Evolutionary conservation across 2,113 vertebrate genomes (phyloP).

Genomic region (Lutjanus erythropterus): DNA sequence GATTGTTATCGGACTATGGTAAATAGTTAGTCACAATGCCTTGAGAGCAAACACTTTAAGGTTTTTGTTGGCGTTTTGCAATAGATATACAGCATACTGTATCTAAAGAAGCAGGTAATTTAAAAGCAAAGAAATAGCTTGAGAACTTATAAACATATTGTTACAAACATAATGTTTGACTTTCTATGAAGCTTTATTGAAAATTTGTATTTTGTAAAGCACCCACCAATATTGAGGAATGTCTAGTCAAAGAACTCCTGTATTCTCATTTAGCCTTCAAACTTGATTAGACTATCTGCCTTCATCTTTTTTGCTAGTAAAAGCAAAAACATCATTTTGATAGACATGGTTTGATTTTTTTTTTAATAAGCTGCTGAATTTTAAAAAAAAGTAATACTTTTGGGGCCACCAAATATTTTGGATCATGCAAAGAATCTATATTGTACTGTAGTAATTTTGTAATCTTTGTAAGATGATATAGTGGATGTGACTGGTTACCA

Average conservation of each 20-base stretch:
- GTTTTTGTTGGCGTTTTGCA: slow-evolving; percentile 60
- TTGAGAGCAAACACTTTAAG: slow-evolving; percentile 72
- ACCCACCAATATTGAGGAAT: slow-evolving; percentile 88
- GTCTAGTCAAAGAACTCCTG: slow-evolving; percentile 89
- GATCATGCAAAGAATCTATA: slow-evolving; percentile 99
- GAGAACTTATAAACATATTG: slow-evolving; percentile 74
- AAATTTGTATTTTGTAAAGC: slow-evolving; percentile 86
- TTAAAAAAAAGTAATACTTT: slow-evolving; percentile 90
- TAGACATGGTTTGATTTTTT: slow-evolving; percentile 93
- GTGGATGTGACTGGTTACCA: slow-evolving; percentile 97
- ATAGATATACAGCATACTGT: slow-evolving; percentile 58
- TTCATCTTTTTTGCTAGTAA: slow-evolving; percentile 88
- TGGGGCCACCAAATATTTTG: slow-evolving; percentile 99
- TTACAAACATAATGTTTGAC: slow-evolving; percentile 86
- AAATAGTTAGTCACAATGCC: slow-evolving; percentile 69
- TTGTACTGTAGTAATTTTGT: slow-evolving; percentile 99
- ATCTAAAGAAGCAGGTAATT: slow-evolving; percentile 49
- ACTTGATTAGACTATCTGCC: slow-evolving; percentile 91
- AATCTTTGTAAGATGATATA: slow-evolving; percentile 98
- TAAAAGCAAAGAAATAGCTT: slow-evolving; percentile 80
- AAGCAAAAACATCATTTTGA: slow-evolving; percentile 92
- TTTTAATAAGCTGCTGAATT: slow-evolving; percentile 96
- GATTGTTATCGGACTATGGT: slow-evolving; percentile 57
- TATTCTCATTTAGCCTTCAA: slow-evolving; percentile 87
- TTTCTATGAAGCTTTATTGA: slow-evolving; percentile 88